Evolutionary conservation across 1,140 invertebrate genomes (phyloP).

Genomic region (Tyrophagus putrescentiae): DNA sequence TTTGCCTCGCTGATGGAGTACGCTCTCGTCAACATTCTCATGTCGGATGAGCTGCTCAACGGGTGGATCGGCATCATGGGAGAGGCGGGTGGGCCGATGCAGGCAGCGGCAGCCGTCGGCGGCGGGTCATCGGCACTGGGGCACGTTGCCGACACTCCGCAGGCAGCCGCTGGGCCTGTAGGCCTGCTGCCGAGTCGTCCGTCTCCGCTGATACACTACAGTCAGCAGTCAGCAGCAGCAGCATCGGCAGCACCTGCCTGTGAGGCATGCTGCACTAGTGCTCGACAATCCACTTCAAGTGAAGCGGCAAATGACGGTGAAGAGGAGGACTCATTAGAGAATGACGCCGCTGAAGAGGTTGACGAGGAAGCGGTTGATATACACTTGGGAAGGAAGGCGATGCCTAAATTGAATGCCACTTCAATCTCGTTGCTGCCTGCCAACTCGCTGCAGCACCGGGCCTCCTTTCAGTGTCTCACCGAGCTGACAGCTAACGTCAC

Average conservation of each 20-base stretch:
- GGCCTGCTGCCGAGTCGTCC: neutral
- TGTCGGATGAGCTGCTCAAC: slow-evolving; percentile 19
- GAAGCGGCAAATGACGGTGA: neutral
- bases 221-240: neutral
- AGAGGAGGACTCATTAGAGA: neutral
- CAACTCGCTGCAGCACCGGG: neutral
- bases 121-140: neutral
- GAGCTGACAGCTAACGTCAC: neutral
- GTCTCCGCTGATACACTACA: too few relatives aligned
- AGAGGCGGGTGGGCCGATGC: neutral
- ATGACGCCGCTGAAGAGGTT: neutral
- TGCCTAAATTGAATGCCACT: neutral
- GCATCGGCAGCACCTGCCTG: slow-evolving; percentile 2
- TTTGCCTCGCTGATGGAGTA: slow-evolving; percentile 89
- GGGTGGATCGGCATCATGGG: neutral
- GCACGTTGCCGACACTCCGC: neutral
- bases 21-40: slow-evolving; percentile 63
- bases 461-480: neutral
- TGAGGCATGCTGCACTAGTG: neutral
- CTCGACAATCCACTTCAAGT: neutral
- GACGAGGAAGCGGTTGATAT: neutral
- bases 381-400: too few relatives aligned
- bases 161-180: neutral
- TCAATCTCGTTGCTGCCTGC: neutral
- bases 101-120: neutral